Base-by-base conservation (phyloP, 1,140 invertebrate species). In the Trichonephila clavipes region DNA sequence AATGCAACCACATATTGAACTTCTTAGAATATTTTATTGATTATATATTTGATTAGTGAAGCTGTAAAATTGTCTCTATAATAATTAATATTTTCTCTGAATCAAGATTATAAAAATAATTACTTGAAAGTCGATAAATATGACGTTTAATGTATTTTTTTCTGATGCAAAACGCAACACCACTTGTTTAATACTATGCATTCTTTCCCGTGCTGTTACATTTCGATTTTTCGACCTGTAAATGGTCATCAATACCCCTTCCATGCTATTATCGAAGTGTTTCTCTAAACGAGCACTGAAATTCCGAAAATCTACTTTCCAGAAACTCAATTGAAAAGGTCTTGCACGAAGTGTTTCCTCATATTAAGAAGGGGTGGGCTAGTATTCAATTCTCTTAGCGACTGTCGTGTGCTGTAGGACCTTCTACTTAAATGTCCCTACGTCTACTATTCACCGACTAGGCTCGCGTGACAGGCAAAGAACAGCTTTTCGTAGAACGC, bases 341-440 rank as follows among this genome's bases (percentile, higher is more conserved):
- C 34, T 40, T 83, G 51, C 81, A 83, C 34, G 51, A 83, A 34
- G 58, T 24, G 82, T 85, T 61, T 59, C 18, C 87, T 69, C 40
- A 61, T 64, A 85, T 83, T 92, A 87, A 87, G 83, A 61, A 92
- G 83, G 91, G 91, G 89, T 83, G 81, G 89, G 58, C 64, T 83
- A 92, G 61, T 92, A 72, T 92, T 92, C 83, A 87, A 72, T 87
- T 72, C 61, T 66, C 64, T 59, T n/a, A 58, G 34, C 62, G 77
- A 83, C 77, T 69, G 91, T 92, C 90, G n/a, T n/a, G 90, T 83
- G 61, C 90, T 18, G 40, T 64, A 51, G 81, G 61, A 61, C 89
- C n/a, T 64, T 91, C 89, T 92, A 85, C 28, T 92, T 87, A 92
- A 92, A 92, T 92, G 91, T 87, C 83, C 61, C 51, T 87, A 85